phyloP scores from a whole-genome alignment of 2,888 invertebrate genomes.

The Eupithecia subfuscata region DNA sequence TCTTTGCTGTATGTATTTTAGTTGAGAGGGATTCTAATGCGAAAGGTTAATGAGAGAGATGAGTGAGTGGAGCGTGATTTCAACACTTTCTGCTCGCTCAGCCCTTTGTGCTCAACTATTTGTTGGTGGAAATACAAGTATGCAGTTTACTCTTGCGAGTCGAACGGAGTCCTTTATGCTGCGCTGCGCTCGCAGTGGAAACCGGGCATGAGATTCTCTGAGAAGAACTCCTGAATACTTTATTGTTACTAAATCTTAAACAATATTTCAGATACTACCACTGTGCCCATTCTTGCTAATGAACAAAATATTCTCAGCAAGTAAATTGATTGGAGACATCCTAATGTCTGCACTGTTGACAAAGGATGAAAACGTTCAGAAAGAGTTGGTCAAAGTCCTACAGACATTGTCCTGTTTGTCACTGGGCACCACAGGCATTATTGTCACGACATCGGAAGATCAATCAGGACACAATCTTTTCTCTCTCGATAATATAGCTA shows the following conservation, averaged over 20 bases:
- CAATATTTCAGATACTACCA: constrained; percentile 67
- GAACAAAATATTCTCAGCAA: constrained; percentile 64
- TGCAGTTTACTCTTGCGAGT: too few species aligned
- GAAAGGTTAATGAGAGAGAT: too few species aligned
- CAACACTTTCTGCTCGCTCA: too few species aligned
- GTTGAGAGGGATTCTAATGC: too few species aligned
- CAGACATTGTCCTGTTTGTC: constrained; percentile 69
- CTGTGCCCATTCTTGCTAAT: constrained; percentile 66
- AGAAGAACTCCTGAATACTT: too few species aligned
- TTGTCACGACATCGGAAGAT: constrained; percentile 47
- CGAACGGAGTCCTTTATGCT: too few species aligned
- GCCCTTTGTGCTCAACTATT: too few species aligned
- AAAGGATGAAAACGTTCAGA: constrained; percentile 63
- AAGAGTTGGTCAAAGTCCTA: constrained; percentile 55
- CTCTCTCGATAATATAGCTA: constrained; percentile 50
- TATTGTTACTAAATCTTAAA: background rate
- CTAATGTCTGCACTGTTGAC: constrained; percentile 71
- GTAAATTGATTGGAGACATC: constrained; percentile 73
- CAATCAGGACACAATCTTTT: constrained; percentile 60
- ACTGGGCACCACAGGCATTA: constrained; percentile 58
- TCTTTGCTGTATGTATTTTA: too few species aligned
- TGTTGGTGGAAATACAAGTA: too few species aligned
- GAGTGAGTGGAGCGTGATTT: too few species aligned
- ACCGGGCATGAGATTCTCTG: too few species aligned
- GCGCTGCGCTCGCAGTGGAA: too few species aligned